Conservation (phyloP, 2,113 vertebrate genomes). For the Xiphorhynchus elegans region DNA sequence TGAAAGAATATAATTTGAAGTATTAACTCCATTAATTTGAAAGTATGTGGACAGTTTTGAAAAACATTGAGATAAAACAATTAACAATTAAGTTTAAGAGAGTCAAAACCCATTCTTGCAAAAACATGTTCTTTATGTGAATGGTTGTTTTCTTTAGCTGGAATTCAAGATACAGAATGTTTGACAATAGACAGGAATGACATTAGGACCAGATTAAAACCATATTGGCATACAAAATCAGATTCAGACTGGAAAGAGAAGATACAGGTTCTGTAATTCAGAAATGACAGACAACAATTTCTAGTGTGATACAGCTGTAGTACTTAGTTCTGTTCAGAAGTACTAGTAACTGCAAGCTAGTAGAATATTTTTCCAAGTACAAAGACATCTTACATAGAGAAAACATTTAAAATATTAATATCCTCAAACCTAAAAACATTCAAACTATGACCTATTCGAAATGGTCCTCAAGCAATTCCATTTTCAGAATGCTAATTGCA, state of each 20-base stretch:
- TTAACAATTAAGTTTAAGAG: neutral
- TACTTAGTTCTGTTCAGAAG: neutral
- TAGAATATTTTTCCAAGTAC: neutral
- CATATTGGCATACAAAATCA: neutral
- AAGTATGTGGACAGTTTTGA: neutral
- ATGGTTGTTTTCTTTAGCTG: neutral
- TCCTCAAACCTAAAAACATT: neutral
- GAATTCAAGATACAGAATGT: conserved; percentile 3
- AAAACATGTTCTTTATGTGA: neutral
- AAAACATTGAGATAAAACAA: neutral
- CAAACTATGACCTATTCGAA: neutral
- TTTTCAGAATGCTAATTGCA: neutral
- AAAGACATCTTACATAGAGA: neutral
- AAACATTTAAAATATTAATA: neutral
- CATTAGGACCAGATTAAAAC: conserved; percentile 24
- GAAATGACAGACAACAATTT: neutral
- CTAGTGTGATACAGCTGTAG: neutral
- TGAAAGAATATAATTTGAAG: neutral
- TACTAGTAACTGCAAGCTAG: neutral
- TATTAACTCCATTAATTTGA: neutral
- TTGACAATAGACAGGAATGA: neutral
- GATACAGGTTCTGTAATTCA: neutral
- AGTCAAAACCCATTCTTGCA: neutral
- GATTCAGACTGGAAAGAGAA: neutral
- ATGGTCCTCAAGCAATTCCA: neutral